phyloP scores from a whole-genome alignment of 2,797 vertebrate genomes.

The Brotula barbata region DNA sequence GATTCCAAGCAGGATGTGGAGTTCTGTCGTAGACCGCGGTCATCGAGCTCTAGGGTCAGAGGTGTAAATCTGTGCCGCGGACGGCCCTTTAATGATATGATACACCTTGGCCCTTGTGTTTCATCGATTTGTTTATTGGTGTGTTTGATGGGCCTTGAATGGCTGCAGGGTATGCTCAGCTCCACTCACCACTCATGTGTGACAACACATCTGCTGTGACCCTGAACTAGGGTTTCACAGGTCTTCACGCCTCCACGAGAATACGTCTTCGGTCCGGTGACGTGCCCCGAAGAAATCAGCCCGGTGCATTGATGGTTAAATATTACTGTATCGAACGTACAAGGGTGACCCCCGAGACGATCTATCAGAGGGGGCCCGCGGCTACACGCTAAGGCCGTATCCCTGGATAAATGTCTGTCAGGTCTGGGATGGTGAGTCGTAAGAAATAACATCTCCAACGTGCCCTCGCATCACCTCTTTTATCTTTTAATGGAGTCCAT shows the following conservation, averaged over 20 bases:
- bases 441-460: constrained; percentile 31
- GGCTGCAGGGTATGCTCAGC: constrained; percentile 41
- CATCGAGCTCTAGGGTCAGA: constrained; percentile 51
- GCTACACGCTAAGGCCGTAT: constrained; percentile 25
- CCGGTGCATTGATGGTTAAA: constrained; percentile 39
- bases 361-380: constrained; percentile 24
- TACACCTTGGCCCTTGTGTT: constrained; percentile 59
- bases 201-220: constrained; percentile 50
- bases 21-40: constrained; percentile 28
- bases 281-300: constrained; percentile 31
- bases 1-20: neutral
- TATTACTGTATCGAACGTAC: constrained; percentile 28
- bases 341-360: constrained; percentile 27
- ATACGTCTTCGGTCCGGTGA: constrained; percentile 35
- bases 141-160: constrained; percentile 50
- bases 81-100: constrained; percentile 62
- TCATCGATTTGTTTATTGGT: constrained; percentile 65
- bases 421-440: constrained; percentile 21
- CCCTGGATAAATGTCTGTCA: constrained; percentile 39
- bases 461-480: constrained; percentile 23
- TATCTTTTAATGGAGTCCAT: constrained; percentile 43
- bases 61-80: constrained; percentile 34
- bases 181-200: constrained; percentile 37
- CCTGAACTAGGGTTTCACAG: constrained; percentile 42
- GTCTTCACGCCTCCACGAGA: constrained; percentile 23